Base-by-base conservation (phyloP, 2,113 vertebrate species). In the Tinamus guttatus region DNA sequence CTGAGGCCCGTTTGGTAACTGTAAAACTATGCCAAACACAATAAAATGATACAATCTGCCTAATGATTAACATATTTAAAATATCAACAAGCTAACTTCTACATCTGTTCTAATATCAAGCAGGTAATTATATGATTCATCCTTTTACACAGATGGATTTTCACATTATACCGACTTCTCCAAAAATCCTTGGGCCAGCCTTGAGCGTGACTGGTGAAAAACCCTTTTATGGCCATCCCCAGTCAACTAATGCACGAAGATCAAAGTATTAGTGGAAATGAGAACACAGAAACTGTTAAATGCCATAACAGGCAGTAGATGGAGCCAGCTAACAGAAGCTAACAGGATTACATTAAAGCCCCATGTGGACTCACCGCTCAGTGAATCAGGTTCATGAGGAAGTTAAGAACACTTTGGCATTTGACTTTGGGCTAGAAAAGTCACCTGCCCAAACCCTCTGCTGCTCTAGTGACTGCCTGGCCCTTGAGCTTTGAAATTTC, bases 181-280 rank as follows among this genome's bases (percentile, higher is more conserved):
- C 40, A 89, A 40, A 92, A 76, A 27, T 49, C 60, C 47, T 63
- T 3, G 0, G 14, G 56, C 7, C 62, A 89, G 36, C 11, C 36
- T 45, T 24, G 85, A 58, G n/a, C 24, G 41, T 45, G 19, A 73
- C 32, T 11, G 32, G 34, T 71, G 30, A 81, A 70, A 76, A 56
- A 36, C 7, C 2, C 34, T 67, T 67, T 28, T 38, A 62, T 0
- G 2, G 4, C 24, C 30, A 41, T 8, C 1, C 3, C 30, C 30
- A 24, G 18, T 60, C 22, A 47, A 17, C 52, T 64, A 28, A 24
- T 14, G 7, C 49, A 70, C 21, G 43, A 60, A 63, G 16, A 40
- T 36, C 21, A 63, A 41, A 13, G 30, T 11, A 11, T 34, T 41
- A 64, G 49, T 2, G 1, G 59, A 78, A 82, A 28, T 2, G 7